Evolutionary conservation across 2,888 invertebrate genomes (phyloP).

Genomic region (Cryptops parisi): DNA sequence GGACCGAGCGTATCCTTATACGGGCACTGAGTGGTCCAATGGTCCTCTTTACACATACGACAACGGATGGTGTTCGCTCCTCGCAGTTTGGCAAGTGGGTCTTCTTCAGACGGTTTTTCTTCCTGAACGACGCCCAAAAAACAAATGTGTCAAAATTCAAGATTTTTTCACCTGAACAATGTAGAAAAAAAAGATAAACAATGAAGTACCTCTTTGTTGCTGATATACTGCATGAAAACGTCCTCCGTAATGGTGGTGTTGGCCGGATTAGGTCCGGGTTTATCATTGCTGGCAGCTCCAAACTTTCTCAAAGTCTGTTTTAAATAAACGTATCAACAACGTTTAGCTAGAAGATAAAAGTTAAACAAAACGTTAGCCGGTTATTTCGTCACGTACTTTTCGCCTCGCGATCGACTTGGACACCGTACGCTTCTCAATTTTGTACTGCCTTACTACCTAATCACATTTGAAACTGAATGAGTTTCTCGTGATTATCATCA

Average conservation of each 20-base stretch:
- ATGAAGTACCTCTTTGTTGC: conserved; percentile 31
- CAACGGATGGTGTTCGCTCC: conserved; percentile 65
- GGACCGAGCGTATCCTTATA: conserved; percentile 70
- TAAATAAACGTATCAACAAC: conserved; percentile 4
- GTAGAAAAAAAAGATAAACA: too few relatives aligned
- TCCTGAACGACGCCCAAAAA: conserved; percentile 14
- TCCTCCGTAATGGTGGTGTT: conserved; percentile 94
- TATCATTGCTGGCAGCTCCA: conserved; percentile 76
- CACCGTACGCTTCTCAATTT: conserved; percentile 69
- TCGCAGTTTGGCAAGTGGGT: conserved; percentile 59
- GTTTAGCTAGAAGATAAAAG: neutral
- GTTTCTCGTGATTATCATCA: too few relatives aligned
- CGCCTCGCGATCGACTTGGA: conserved; percentile 72
- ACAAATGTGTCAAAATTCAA: too few relatives aligned
- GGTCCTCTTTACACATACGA: conserved; percentile 83
- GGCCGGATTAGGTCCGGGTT: conserved; percentile 96
- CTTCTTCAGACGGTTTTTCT: conserved; percentile 73
- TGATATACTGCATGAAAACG: conserved; percentile 59
- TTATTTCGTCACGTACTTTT: conserved; percentile 39
- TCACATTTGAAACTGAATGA: too few relatives aligned
- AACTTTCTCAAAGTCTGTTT: conserved; percentile 76
- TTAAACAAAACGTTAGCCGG: too few relatives aligned
- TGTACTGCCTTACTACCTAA: conserved; percentile 56
- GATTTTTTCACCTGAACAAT: neutral
- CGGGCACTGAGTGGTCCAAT: conserved; percentile 97